Evolutionary conservation across 2,113 vertebrate species (phyloP), one percentile per base, ranked within the genome.

Genomic region (Bos indicus): DNA sequence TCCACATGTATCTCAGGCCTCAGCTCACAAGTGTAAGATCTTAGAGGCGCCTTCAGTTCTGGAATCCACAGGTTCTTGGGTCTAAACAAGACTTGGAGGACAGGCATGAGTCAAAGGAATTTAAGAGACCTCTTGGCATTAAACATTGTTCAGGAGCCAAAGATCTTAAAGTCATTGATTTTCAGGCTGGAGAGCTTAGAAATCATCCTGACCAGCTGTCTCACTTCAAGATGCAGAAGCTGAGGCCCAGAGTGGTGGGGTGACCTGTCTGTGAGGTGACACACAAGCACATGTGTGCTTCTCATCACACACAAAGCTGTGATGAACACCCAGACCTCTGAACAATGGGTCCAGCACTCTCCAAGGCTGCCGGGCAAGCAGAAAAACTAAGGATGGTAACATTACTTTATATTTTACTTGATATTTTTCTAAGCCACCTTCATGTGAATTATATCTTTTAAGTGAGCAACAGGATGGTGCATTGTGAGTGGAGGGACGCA

Each of bases 121-220:
- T 87, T 67, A 80, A 87, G 80, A 94, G 40, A 36, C 40, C 30
- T 85, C 43, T 57, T 12, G 30, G 60, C 48, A 21, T 5, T 81
- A 52, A 57, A 92, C 57, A 92, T 30, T 94, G 23, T 40, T 15
- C 4, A 28, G 74, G 74, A 86, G 59, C 80, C 43, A 57, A 48
- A 86, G 60, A 60, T 36, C 11, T 51, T 33, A 23, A 54, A 92
- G 36, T 56, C 62, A 56, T 9, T 77, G 82, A 36, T 87, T 93
- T 96, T 83, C 33, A 80, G 67, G 40, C 25, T 86, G 28, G 43
- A 94, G 60, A 91, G 36, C 48, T 17, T 62, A 85, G 62, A 51
- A 43, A 33, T 33, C 83, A 80, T 36, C 54, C 26, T 30, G 28
- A 43, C 8, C n/a, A 62, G 64, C 28, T 13, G n/a, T 93, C 26